phyloP scores from a whole-genome alignment of 2,888 invertebrate species.

The Drosophila quinaria region DNA sequence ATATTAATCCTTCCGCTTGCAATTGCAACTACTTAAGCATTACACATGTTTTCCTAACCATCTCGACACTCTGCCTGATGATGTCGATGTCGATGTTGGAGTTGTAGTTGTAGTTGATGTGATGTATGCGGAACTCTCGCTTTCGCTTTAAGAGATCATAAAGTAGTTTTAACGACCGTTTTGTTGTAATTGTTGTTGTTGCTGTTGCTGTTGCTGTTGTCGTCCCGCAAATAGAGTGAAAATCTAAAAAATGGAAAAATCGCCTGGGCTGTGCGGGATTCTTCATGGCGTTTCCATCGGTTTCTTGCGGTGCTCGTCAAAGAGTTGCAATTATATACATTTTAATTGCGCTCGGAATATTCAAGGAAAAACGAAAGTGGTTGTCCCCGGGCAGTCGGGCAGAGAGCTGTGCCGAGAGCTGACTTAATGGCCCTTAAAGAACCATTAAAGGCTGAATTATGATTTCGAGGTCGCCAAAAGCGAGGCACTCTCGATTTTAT shows the following conservation, averaged over 20 bases:
- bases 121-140: conserved; percentile 62
- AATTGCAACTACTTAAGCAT: conserved; percentile 21
- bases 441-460: conserved; percentile 66
- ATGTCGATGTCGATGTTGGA: neutral
- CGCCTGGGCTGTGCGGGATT: conserved; percentile 27
- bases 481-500: conserved; percentile 22
- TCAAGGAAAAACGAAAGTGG: conserved; percentile 73
- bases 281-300: conserved; percentile 24
- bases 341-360: conserved; percentile 70
- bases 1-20: conserved; percentile 72
- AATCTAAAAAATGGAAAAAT: conserved; percentile 53
- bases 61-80: conserved; percentile 13
- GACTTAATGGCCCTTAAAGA: conserved; percentile 71
- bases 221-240: conserved; percentile 69
- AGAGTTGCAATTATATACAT: conserved; percentile 74
- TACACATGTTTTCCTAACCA: conserved; percentile 55
- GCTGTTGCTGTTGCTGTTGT: conserved; percentile 16
- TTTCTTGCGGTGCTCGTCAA: conserved; percentile 62
- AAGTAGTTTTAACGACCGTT: conserved; percentile 68
- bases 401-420: conserved; percentile 42
- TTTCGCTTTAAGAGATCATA: conserved; percentile 75
- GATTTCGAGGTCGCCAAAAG: conserved; percentile 71
- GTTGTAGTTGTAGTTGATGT: neutral
- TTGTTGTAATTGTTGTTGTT: conserved; percentile 22
- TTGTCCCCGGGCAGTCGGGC: conserved; percentile 19